A percentile compares a stretch with the other conserved stretches of the same genome.
Conservation (phyloP, 2,797 vertebrate species). For the Ara ararauna region DNA sequence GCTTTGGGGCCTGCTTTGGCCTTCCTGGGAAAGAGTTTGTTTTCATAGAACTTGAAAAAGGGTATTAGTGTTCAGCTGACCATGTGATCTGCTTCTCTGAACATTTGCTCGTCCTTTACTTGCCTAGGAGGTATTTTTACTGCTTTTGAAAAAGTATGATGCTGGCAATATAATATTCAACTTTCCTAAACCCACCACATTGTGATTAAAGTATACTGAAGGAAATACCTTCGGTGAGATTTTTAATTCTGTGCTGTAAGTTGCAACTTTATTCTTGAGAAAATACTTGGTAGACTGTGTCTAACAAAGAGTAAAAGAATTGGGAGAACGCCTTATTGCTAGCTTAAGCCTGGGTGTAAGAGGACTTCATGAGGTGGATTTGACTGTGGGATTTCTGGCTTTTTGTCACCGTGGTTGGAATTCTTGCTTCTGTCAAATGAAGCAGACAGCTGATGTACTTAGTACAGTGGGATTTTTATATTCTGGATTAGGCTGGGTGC, state of each 20-base stretch:
- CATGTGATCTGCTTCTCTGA: conserved; percentile 12
- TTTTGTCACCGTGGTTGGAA: neutral
- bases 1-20: neutral
- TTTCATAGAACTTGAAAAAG: conserved; percentile 23
- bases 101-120: neutral
- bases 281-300: neutral
- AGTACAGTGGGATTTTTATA: neutral
- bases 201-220: neutral
- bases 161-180: neutral
- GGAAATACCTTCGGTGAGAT: neutral
- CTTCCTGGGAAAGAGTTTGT: conserved; percentile 43
- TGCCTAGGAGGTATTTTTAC: neutral
- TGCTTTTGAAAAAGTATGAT: neutral
- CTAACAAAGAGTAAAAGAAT: neutral
- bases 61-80: conserved; percentile 56
- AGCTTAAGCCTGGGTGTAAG: neutral
- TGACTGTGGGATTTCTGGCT: neutral
- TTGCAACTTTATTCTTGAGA: neutral
- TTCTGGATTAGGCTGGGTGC: neutral
- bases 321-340: neutral
- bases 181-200: neutral
- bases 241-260: neutral
- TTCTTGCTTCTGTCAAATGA: neutral
- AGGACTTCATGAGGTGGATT: neutral
- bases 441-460: neutral